A percentile compares a stretch with the other conserved stretches of the same genome.
These are phyloP conservation scores for Turritopsis rubra DNA, from an alignment of 30 jellyfish, hydroid and myxozoan species.

Conservation along the genomic window DNA sequence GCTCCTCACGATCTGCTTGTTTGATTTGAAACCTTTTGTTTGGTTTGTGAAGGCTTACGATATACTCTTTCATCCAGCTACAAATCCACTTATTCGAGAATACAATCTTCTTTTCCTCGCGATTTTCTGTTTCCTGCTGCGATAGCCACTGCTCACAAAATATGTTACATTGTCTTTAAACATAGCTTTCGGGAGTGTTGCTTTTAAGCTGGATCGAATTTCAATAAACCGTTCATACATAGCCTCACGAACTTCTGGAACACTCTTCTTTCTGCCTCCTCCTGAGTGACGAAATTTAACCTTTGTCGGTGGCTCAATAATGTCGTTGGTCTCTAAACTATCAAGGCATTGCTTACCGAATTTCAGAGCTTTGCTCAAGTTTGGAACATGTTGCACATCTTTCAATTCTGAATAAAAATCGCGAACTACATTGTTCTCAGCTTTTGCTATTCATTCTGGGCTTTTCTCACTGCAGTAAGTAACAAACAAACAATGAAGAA, in stretches of 20 bases:
- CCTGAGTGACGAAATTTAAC: neutral
- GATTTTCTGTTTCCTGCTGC: constrained; percentile 9
- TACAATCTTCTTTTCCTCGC: neutral
- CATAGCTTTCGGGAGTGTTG: neutral
- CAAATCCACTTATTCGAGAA: constrained; percentile 37
- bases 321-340: neutral
- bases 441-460: too few relatives aligned
- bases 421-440: too few relatives aligned
- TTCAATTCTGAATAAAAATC: neutral
- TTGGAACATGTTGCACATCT: neutral
- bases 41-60: too few relatives aligned
- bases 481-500: too few relatives aligned
- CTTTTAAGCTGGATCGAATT: neutral
- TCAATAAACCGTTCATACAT: neutral
- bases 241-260: constrained; percentile 6
- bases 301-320: neutral
- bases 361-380: neutral
- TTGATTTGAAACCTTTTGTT: constrained; percentile 44
- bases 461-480: too few relatives aligned
- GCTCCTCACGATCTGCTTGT: constrained; percentile 32
- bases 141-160: neutral
- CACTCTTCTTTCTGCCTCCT: neutral
- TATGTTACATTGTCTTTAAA: neutral
- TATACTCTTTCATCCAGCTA: constrained; percentile 55
- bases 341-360: neutral